Evolutionary conservation across 1,140 invertebrate genomes (phyloP), one percentile per base, ranked within the genome.

Genomic region (Drosophila funebris): DNA sequence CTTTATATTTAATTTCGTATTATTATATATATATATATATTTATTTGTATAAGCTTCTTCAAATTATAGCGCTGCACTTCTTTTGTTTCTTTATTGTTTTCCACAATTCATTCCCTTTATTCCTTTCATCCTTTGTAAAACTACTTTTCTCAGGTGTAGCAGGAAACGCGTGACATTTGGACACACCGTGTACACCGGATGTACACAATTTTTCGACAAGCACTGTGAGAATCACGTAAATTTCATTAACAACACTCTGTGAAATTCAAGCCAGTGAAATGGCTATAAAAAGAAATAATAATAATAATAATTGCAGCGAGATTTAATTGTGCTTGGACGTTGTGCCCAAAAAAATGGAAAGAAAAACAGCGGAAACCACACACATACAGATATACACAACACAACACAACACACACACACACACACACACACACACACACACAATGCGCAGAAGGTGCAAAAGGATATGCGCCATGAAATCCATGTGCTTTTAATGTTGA

Each of bases 401-500:
- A 57, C 43, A 36, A 8, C 43, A 24, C 1, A 46, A 31, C 41
- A 41, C 20, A 36, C 69, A 39, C 61, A 53, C 22, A 50, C 4
- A 56, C 11, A 52, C 36, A 22, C 22, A 54, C 56, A 29, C 44
- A 72, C 72, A 53, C 41, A 61, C 53, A 44, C 33, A 24, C 71
- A 61, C 75, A 73, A 48, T 77, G 82, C 70, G 44, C 31, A 71
- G 58, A 76, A 82, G 83, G 71, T 82, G 78, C 57, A 88, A 82
- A 72, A 53, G 78, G 70, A 82, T 82, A 70, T 88, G 82, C 78
- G 54, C 74, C 83, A 63, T 85, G 82, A 77, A 78, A 78, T 82
- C 82, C 82, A 78, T 85, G 82, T 78, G 82, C 82, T 85, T 82
- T 85, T 85, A 85, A 87, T 87, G 74, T 78, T 85, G 82, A 85